Evolutionary conservation across 2,113 vertebrate species (phyloP), one percentile per base, ranked within the genome.

Genomic region (Chionomys nivalis): DNA sequence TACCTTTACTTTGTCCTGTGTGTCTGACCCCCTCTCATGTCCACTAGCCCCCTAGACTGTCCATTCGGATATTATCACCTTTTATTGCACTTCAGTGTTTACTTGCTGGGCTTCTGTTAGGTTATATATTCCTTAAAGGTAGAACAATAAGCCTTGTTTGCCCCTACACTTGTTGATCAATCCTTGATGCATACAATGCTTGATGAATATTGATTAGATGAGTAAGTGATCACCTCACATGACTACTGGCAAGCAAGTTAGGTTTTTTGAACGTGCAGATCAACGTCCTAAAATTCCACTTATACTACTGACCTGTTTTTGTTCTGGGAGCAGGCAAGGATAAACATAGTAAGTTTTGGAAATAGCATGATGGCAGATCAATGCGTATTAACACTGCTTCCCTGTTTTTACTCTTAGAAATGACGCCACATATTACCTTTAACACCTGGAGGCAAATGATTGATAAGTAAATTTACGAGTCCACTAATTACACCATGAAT

Each of bases 401-500:
- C 39, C 73, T 12, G 70, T 70, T 90, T 90, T 89, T 87, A 61
- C 85, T 92, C 24, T 94, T 87, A 75, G 82, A 36, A 70, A 86
- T 75, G 23, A 33, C 7, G 26, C 5, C 26, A 66, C 81, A 88
- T 81, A 81, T 76, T 94, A 61, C 77, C 47, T 94, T 78, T 93
- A 89, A 96, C 24, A 96, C 66, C 21, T 73, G 81, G 65, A 78
- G 63, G 91, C 44, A 97, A 96, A 95, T 91, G 91, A 96, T 52
- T 97, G 95, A 95, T 97, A 93, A 93, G 76, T 72, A 49, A 68
- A 90, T 92, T 97, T 96, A 68, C 91, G 82, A 94, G 39, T 95
- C 52, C 47, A 81, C 88, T 95, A 96, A 96, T 95, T 94, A 94
- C 81, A 85, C 17, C 79, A 88, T 61, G 72, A 75, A 72, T 90